These are phyloP conservation scores for Diadegma fenestrale DNA, from an alignment of 2,888 invertebrate genomes.

Conservation along the genomic window DNA sequence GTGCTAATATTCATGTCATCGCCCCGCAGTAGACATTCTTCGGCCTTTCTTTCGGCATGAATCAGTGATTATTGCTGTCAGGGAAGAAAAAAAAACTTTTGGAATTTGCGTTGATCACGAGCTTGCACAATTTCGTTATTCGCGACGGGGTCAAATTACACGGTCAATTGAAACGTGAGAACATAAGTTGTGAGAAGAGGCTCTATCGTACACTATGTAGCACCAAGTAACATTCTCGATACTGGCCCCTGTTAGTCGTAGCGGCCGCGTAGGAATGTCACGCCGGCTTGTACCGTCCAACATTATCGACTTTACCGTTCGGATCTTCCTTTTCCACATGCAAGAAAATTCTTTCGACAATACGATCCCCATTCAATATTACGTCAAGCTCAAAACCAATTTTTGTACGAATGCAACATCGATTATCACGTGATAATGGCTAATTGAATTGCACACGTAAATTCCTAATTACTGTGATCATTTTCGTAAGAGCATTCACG, in stretches of 20 bases:
- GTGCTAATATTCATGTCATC: not conserved
- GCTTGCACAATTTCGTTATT: slow-evolving; percentile 35
- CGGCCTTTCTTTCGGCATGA: not conserved
- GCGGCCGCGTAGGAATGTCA: slow-evolving; percentile 36
- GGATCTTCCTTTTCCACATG: slow-evolving; percentile 14
- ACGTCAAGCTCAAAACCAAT: not conserved
- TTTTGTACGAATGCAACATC: not conserved
- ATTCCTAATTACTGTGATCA: too few relatives aligned
- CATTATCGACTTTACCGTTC: slow-evolving; percentile 45
- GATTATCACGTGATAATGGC: not conserved
- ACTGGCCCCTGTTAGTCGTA: not conserved
- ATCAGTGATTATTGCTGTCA: not conserved
- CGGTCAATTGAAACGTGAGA: slow-evolving; percentile 20
- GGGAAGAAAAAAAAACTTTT: not conserved
- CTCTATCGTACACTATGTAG: not conserved
- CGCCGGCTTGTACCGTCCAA: not conserved
- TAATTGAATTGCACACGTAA: not conserved
- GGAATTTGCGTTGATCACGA: not conserved
- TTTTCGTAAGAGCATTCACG: too few relatives aligned
- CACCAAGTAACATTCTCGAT: not conserved
- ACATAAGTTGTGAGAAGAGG: not conserved
- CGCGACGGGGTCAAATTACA: slow-evolving; percentile 13
- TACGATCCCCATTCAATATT: not conserved
- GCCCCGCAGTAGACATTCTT: not conserved
- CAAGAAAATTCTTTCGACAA: not conserved